Evolutionary conservation across 2,797 vertebrate genomes (phyloP).

Genomic region (Acropternis orthonyx): DNA sequence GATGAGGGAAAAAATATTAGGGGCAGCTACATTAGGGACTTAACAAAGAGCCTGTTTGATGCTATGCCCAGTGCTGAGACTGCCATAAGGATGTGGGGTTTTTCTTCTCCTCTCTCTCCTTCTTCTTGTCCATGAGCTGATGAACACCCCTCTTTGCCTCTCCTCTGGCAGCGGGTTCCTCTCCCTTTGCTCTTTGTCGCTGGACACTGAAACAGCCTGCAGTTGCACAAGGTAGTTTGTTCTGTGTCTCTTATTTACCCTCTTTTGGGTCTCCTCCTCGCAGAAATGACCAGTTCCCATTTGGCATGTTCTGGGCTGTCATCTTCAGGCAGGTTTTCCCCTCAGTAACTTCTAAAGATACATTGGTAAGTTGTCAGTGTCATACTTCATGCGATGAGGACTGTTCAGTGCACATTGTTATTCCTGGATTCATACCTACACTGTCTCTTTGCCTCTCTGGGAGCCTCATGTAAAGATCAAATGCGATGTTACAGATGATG

Average conservation of each 20-base stretch:
- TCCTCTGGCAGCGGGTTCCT: rapidly evolving
- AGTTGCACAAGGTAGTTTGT: background rate
- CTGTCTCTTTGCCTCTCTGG: background rate
- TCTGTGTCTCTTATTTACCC: background rate
- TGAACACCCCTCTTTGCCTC: background rate
- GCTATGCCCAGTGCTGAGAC: background rate
- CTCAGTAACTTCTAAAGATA: background rate
- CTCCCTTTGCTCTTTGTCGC: rapidly evolving
- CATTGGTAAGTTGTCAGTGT: background rate
- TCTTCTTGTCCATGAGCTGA: background rate
- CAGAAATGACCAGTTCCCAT: rapidly evolving
- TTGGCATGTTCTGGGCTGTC: background rate
- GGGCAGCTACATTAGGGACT: background rate
- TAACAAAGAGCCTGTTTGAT: background rate
- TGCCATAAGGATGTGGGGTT: rapidly evolving
- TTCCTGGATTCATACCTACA: background rate
- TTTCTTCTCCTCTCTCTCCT: background rate
- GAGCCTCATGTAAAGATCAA: background rate
- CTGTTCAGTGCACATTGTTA: background rate
- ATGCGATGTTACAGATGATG: background rate
- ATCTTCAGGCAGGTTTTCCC: background rate
- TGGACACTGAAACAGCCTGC: rapidly evolving
- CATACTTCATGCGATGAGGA: background rate
- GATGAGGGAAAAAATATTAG: background rate
- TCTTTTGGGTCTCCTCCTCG: background rate